Evolutionary conservation across 1,140 invertebrate species (phyloP).

Genomic region (Drosophila grimshawi): DNA sequence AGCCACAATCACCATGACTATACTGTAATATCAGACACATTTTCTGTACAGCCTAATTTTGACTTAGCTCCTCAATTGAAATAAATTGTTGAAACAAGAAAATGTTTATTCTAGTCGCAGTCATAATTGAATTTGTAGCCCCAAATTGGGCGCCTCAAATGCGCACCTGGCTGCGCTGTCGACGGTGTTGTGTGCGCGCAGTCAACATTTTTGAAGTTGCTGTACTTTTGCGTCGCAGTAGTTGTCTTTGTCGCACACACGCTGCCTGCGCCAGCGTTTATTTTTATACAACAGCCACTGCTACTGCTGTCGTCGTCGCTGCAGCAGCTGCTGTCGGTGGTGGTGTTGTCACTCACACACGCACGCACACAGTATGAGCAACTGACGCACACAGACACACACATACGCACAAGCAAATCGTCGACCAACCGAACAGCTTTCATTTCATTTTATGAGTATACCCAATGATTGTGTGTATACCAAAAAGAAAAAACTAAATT

Average conservation of each 20-base stretch:
- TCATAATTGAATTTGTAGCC: conserved; percentile 2
- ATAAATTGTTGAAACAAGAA: too few species aligned
- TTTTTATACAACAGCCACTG: conserved; percentile 69
- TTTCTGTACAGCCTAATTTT: too few species aligned
- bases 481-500: conserved; percentile 43
- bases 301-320: conserved; percentile 63
- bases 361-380: conserved; percentile 25
- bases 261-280: conserved; percentile 70
- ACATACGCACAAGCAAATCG: conserved; percentile 20
- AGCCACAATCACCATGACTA: too few species aligned
- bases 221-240: conserved; percentile 81
- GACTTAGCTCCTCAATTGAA: too few species aligned
- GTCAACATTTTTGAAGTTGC: conserved; percentile 82
- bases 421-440: conserved; percentile 67
- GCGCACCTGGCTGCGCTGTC: conserved; percentile 51
- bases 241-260: conserved; percentile 71
- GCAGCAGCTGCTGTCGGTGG: conserved; percentile 50
- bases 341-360: conserved; percentile 35
- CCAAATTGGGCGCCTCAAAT: conserved; percentile 26
- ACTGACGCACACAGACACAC: conserved; percentile 6
- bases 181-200: conserved; percentile 54
- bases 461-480: conserved; percentile 31
- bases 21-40: too few species aligned
- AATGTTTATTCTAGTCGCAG: too few species aligned
- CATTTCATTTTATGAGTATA: conserved; percentile 65